Conservation (phyloP, 2,797 vertebrate species). For the Aeoliscus strigatus region DNA sequence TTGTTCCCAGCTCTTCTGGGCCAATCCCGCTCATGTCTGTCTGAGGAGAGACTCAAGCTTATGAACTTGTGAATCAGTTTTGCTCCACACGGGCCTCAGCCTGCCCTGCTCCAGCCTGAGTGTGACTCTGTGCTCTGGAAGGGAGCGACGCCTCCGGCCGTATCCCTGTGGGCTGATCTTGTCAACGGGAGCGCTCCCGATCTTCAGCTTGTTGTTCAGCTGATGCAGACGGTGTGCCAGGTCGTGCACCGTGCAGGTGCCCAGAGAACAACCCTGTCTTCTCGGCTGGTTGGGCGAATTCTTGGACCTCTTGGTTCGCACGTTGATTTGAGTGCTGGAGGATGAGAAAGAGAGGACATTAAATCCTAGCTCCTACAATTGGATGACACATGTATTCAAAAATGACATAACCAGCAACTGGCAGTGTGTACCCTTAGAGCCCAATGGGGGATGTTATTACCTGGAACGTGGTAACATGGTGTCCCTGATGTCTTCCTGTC, state of each 20-base stretch:
- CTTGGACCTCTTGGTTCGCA: slow-evolving; percentile 87
- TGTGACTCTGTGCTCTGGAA: slow-evolving; percentile 56
- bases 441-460: slow-evolving; percentile 77
- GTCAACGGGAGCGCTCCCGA: slow-evolving; percentile 71
- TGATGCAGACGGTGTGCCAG: slow-evolving; percentile 85
- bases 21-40: slow-evolving; percentile 65
- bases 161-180: slow-evolving; percentile 90
- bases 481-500: slow-evolving; percentile 80
- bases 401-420: no score
- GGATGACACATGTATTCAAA: no score
- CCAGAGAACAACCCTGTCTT: slow-evolving; percentile 81
- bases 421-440: no score
- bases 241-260: slow-evolving; percentile 89
- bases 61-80: slow-evolving; percentile 60
- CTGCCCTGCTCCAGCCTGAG: slow-evolving; percentile 54
- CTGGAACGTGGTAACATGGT: slow-evolving; percentile 77
- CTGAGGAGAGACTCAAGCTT: slow-evolving; percentile 68
- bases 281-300: slow-evolving; percentile 74
- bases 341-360: slow-evolving; percentile 27
- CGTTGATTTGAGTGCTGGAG: slow-evolving; percentile 70
- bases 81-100: slow-evolving; percentile 68
- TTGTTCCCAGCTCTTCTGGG: slow-evolving; percentile 39
- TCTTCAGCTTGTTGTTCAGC: slow-evolving; percentile 81
- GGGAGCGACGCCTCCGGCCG: slow-evolving; percentile 83
- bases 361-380: slow-evolving; percentile 36